Evolutionary conservation across 53 echinoderm and acorn worm genomes (phyloP).

Genomic region (Crossaster papposus): DNA sequence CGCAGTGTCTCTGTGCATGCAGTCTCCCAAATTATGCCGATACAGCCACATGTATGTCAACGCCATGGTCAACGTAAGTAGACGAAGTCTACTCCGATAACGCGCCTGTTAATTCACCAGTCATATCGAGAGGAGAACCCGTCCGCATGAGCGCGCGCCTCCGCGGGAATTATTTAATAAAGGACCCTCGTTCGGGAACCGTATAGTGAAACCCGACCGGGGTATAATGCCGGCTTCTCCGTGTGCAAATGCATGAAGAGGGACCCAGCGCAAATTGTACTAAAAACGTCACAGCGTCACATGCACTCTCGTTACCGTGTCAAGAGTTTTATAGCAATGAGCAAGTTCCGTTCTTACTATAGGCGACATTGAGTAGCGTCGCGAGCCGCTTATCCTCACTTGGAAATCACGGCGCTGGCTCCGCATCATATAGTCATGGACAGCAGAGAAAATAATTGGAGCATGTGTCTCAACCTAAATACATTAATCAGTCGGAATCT

Average conservation of each 20-base stretch:
- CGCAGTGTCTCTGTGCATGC: not conserved
- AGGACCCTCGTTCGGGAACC: not conserved
- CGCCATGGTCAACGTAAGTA: not conserved
- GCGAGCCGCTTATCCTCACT: not conserved
- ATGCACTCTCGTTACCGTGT: not conserved
- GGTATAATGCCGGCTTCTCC: not conserved
- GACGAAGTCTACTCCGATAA: not conserved
- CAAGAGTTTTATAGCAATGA: not conserved
- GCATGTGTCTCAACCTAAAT: constrained; percentile 16
- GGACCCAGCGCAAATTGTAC: not conserved
- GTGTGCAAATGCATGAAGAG: not conserved
- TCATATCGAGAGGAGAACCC: not conserved
- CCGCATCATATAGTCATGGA: constrained; percentile 6
- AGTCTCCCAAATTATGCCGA: too few relatives aligned
- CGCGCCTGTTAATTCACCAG: not conserved
- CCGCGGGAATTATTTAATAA: constrained; percentile 35
- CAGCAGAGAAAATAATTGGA: not conserved
- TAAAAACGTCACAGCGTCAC: not conserved
- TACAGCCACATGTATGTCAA: not conserved
- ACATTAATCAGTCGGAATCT: constrained; percentile 36
- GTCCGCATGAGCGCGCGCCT: not conserved
- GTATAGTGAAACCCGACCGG: not conserved
- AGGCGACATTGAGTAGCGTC: not conserved
- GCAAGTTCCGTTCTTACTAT: not conserved
- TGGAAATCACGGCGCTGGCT: not conserved